Evolutionary conservation across 1,140 invertebrate species (phyloP), one percentile per base, ranked within the genome.

Genomic region (Amyelois transitella): DNA sequence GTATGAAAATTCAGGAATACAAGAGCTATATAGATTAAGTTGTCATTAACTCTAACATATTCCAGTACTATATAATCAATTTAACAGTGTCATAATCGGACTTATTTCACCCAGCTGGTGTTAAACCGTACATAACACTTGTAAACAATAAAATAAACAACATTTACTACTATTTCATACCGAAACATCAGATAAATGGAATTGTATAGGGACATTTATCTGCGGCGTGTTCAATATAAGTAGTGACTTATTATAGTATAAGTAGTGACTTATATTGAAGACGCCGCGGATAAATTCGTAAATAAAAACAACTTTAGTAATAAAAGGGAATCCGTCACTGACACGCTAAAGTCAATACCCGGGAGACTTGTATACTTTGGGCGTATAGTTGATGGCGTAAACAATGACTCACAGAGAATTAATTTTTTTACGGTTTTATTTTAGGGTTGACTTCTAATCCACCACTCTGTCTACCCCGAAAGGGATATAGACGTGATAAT

Each of bases 281-380:
- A n/a, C n/a, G n/a, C n/a, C n/a, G n/a, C n/a, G n/a, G n/a, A 19
- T 21, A 48, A 19, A 21, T 17, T 21, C 45, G 45, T 48, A 48
- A 48, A 48, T 48, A 48, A 48, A 48, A 48, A 48, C 45, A 48
- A 48, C 18, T 48, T 48, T n/a, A n/a, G 45, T 12, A 48, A 48
- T 48, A 48, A 48, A 48, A 48, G 18, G n/a, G 45, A 48, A 48
- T 48, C 45, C 45, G 45, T 48, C 45, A 48, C 45, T 48, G 45
- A 48, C 45, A 48, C 45, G 45, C 18, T 21, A 21, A 48, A 45
- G 45, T 48, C 45, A 48, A 48, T 48, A 48, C 18, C 18, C 45
- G 10, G 6, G 18, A 48, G 45, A 21, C 20, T 48, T 21, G 45
- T 21, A n/a, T 45, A 48, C 12, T 48, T 20, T 21, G 12, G 18